These are phyloP conservation scores for Zosterops lateralis DNA, from an alignment of 2,113 vertebrate species.

Conservation along the genomic window DNA sequence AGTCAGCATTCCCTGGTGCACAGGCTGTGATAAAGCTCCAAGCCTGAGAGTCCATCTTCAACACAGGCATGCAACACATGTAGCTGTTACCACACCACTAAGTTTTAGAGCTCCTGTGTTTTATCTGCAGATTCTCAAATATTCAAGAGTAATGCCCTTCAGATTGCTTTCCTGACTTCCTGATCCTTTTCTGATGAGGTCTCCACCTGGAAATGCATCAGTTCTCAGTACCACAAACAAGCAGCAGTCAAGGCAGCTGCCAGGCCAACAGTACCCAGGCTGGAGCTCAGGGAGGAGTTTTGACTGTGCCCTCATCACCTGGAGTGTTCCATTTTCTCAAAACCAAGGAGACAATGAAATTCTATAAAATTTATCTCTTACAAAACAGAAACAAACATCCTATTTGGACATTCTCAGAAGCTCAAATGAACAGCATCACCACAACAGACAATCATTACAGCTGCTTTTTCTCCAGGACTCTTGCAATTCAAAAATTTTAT, in stretches of 20 bases:
- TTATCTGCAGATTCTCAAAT: not conserved
- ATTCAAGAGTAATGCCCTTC: not conserved
- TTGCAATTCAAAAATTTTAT: not conserved
- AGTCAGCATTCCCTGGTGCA: not conserved
- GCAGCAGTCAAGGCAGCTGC: not conserved
- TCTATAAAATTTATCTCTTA: not conserved
- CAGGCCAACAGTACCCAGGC: not conserved
- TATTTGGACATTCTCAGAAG: not conserved
- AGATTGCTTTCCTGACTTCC: not conserved
- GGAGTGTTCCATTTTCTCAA: rapidly evolving
- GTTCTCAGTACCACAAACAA: not conserved
- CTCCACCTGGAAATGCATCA: not conserved
- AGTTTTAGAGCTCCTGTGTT: not conserved
- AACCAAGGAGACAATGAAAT: not conserved
- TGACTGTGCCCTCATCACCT: rapidly evolving
- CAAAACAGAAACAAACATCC: not conserved
- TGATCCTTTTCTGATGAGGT: not conserved
- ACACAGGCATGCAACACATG: rapidly evolving
- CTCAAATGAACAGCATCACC: not conserved
- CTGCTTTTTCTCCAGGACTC: not conserved
- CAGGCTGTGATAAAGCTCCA: not conserved
- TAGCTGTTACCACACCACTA: rapidly evolving
- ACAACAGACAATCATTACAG: not conserved
- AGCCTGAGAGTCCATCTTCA: not conserved
- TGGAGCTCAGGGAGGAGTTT: not conserved